Evolutionary conservation across 2,888 invertebrate species (phyloP).

Genomic region (Fragum fragum): DNA sequence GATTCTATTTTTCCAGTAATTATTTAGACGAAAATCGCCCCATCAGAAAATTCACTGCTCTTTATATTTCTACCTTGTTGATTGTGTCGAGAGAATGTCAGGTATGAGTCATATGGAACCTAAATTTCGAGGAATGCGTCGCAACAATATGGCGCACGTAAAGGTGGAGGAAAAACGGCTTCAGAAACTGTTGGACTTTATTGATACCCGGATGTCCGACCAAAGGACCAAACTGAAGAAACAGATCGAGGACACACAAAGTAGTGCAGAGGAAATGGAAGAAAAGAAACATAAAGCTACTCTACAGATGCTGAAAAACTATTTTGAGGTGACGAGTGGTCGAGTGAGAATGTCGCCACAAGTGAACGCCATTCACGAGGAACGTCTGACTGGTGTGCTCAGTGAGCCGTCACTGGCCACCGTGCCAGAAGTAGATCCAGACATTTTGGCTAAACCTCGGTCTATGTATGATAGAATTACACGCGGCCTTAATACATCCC

Average conservation of each 20-base stretch:
- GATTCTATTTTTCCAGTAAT: too few species aligned
- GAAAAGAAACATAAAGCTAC: slow-evolving; percentile 62
- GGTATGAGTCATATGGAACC: slow-evolving; percentile 62
- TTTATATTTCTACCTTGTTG: not conserved
- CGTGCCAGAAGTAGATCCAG: slow-evolving; percentile 66
- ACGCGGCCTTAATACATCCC: slow-evolving; percentile 53
- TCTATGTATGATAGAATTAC: slow-evolving; percentile 66
- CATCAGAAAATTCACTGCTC: too few species aligned
- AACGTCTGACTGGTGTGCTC: slow-evolving; percentile 59
- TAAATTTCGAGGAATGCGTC: slow-evolving; percentile 62
- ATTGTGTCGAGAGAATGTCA: slow-evolving; percentile 42
- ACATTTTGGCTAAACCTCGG: slow-evolving; percentile 58
- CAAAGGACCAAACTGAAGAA: slow-evolving; percentile 56
- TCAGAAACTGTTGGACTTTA: slow-evolving; percentile 65
- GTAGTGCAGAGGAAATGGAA: slow-evolving; percentile 63
- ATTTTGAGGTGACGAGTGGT: slow-evolving; percentile 66
- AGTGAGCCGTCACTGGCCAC: slow-evolving; percentile 65
- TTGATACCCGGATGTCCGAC: slow-evolving; percentile 59
- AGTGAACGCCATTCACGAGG: slow-evolving; percentile 57
- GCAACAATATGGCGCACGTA: slow-evolving; percentile 44
- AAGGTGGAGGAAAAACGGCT: slow-evolving; percentile 61
- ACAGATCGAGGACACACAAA: slow-evolving; percentile 64
- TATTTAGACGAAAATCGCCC: too few species aligned
- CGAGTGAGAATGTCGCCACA: slow-evolving; percentile 30
- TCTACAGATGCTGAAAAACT: slow-evolving; percentile 60